Base-by-base conservation (phyloP, 2,113 vertebrate species). In the Periophthalmodon schlosseri region DNA sequence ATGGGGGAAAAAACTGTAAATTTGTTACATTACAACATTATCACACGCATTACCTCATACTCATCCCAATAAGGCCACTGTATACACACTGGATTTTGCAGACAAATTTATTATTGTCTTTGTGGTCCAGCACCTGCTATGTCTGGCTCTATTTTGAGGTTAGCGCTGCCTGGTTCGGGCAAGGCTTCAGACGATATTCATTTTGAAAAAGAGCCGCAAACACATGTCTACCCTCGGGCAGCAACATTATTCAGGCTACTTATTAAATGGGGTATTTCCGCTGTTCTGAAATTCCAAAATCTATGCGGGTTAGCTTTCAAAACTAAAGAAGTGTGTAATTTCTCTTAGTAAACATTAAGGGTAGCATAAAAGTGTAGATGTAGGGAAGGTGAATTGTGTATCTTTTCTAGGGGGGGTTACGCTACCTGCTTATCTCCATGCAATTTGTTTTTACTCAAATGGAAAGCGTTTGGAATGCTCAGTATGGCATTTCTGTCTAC, bases 31-130 rank as follows among this genome's bases (percentile, higher is more conserved):
- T n/a, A n/a, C n/a, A 63, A 63, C 28, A 63, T 2, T 33, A 34
- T 86, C 77, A 82, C 76, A 79, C 82, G 74, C 75, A 81, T 76
- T 75, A 77, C 74, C 67, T 81, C 81, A 73, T 68, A 78, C 80
- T 75, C 79, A 76, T 72, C 77, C 63, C 76, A 83, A 70, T 61
- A 72, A 33, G 16, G 57, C 69, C 39, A 50, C 69, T 58, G 73
- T 81, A 84, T 44, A 81, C 78, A 72, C 28, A 74, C 63, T 44
- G 71, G 34, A 44, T 69, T 49, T 77, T 65, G 28, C 69, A 78
- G 79, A 81, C 78, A 70, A 73, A 87, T 69, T 54, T 72, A 68
- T 80, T 79, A 61, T 82, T 70, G 78, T 66, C 79, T 86, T 80
- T 74, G 77, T 69, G 69, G 61, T 80, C 75, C n/a, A 33, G 60